phyloP scores from a whole-genome alignment of 2,797 vertebrate genomes.

The Catostomus latipinnis region DNA sequence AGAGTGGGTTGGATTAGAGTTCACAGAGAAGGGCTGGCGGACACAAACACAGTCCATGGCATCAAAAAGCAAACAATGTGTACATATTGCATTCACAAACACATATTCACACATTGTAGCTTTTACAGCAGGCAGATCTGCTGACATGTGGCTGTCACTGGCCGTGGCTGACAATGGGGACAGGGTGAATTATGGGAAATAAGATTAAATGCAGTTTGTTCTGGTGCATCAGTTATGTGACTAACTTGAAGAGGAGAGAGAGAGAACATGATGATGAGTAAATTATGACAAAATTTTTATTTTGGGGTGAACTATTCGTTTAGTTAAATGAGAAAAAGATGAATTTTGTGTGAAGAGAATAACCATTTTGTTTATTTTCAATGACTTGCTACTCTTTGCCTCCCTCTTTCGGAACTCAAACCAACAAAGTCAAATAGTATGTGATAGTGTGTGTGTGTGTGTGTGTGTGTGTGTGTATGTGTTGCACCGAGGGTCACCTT shows the following conservation, averaged over 20 bases:
- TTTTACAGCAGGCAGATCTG: constrained; percentile 58
- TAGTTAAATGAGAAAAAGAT: background rate
- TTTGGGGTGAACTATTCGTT: background rate
- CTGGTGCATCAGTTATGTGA: constrained; percentile 33
- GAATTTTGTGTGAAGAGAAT: background rate
- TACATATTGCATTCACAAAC: constrained; percentile 21
- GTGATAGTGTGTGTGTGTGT: too few relatives aligned
- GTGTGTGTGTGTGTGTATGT: background rate
- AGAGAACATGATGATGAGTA: background rate
- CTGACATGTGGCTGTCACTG: constrained; percentile 52
- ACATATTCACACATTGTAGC: constrained; percentile 21
- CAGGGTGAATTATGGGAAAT: constrained; percentile 67
- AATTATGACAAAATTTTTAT: too few relatives aligned
- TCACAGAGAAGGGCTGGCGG: constrained; percentile 1
- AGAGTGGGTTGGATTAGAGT: constrained; percentile 20
- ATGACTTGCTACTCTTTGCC: too few relatives aligned
- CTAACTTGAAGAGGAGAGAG: constrained; percentile 25
- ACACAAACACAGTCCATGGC: background rate
- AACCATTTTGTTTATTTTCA: too few relatives aligned
- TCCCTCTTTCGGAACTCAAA: too few relatives aligned
- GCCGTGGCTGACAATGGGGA: constrained; percentile 64
- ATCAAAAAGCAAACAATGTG: constrained; percentile 19
- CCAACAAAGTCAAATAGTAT: too few relatives aligned
- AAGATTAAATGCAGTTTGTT: constrained; percentile 62
- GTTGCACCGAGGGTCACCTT: constrained; percentile 58